phyloP scores from a whole-genome alignment of 2,797 vertebrate genomes.

The Lerista edwardsae region DNA sequence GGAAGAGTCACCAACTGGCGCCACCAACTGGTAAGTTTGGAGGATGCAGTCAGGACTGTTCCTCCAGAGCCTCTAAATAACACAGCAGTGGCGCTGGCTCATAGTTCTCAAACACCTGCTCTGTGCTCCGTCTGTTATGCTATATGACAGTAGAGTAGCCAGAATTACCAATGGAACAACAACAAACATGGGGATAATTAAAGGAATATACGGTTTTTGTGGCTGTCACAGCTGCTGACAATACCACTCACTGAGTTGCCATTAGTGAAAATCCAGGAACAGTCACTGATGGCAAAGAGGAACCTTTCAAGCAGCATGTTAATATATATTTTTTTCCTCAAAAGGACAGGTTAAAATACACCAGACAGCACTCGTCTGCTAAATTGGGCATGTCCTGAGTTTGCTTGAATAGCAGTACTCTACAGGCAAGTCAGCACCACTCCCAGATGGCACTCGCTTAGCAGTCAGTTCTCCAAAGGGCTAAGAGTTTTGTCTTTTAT shows the following conservation, averaged over 20 bases:
- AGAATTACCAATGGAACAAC: background rate
- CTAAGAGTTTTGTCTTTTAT: slow-evolving; percentile 11
- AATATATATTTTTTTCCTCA: background rate
- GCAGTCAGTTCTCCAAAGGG: background rate
- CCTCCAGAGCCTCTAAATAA: too few species aligned
- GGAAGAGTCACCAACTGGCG: background rate
- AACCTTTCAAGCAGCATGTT: background rate
- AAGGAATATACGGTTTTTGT: background rate
- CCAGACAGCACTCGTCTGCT: background rate
- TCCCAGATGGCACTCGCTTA: background rate
- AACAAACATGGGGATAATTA: background rate
- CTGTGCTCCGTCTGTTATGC: background rate
- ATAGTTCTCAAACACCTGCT: background rate
- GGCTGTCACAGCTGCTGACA: background rate
- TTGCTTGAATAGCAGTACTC: slow-evolving; percentile 6
- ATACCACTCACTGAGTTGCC: background rate
- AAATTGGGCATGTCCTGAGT: background rate
- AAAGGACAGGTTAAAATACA: background rate
- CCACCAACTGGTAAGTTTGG: too few species aligned
- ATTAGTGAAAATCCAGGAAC: background rate
- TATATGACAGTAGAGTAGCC: background rate
- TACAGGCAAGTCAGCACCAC: background rate
- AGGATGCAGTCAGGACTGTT: too few species aligned
- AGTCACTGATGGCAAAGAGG: background rate
- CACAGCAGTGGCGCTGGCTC: too few species aligned